These are phyloP conservation scores for Ferdinandea cuprea DNA, from an alignment of 2,888 invertebrate genomes.

Conservation along the genomic window DNA sequence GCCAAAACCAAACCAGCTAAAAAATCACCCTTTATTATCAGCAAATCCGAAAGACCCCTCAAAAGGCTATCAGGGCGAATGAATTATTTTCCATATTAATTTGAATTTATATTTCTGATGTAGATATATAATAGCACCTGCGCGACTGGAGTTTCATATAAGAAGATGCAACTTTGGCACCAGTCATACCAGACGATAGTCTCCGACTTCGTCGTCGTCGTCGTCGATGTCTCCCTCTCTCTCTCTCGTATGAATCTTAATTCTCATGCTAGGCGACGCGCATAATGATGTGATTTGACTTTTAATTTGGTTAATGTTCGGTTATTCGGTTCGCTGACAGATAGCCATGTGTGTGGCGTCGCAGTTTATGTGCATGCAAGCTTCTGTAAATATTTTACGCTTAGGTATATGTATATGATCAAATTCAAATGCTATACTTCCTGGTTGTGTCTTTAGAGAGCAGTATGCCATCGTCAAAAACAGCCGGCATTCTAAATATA, in stretches of 20 bases:
- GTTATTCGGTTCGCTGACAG: constrained; percentile 8
- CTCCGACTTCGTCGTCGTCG: constrained; percentile 32
- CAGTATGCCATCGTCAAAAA: constrained; percentile 15
- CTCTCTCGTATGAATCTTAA: constrained; percentile 12
- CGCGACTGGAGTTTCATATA: constrained; percentile 22
- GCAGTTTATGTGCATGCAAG: constrained; percentile 9
- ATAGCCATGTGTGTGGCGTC: constrained; percentile 12
- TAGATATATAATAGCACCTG: constrained; percentile 40
- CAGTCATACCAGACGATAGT: constrained; percentile 13
- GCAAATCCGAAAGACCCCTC: constrained; percentile 23
- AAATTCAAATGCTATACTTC: constrained; percentile 50
- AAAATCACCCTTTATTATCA: too few species aligned
- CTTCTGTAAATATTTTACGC: constrained; percentile 37
- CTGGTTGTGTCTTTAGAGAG: constrained; percentile 42
- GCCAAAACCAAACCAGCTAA: too few species aligned
- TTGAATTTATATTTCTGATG: constrained; percentile 13
- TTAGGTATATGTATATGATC: constrained; percentile 7
- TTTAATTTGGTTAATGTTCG: constrained; percentile 51
- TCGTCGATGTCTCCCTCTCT: too few species aligned
- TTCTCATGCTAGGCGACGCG: constrained; percentile 8
- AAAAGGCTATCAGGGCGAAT: background rate
- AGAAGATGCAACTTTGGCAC: constrained; percentile 40
- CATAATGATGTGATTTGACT: constrained; percentile 56
- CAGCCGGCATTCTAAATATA: constrained; percentile 16
- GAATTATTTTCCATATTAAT: constrained; percentile 30